Percentiles rank a stretch among this genome's conserved stretches.
Evolutionary conservation across 2,888 invertebrate species (phyloP).

Genomic region (Mythimna pallens): DNA sequence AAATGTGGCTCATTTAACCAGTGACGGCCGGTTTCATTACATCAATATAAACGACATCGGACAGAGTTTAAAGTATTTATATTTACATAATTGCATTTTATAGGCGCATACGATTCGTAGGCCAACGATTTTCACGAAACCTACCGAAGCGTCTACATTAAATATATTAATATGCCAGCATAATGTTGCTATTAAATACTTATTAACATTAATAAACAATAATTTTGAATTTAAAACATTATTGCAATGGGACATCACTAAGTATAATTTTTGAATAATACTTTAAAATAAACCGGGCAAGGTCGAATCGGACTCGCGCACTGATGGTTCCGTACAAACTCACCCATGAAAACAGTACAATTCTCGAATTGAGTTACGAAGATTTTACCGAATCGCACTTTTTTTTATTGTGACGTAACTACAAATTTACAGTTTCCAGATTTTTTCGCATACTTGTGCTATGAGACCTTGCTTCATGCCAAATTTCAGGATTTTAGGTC

Average conservation of each 20-base stretch:
- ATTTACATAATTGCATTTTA: constrained; percentile 65
- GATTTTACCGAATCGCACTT: no score
- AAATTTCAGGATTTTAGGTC: no score
- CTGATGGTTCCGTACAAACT: no score
- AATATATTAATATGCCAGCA: constrained; percentile 31
- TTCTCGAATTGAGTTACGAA: no score
- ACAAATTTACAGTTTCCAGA: no score
- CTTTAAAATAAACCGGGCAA: background rate
- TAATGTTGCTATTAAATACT: constrained; percentile 46
- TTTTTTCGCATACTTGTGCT: no score
- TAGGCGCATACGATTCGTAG: constrained; percentile 43
- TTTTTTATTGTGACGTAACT: no score
- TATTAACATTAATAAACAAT: constrained; percentile 68
- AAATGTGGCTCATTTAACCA: constrained; percentile 48
- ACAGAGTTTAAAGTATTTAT: constrained; percentile 60
- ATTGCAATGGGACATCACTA: constrained; percentile 36
- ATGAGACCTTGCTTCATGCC: no score
- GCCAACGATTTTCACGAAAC: constrained; percentile 33
- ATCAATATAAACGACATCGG: constrained; percentile 59
- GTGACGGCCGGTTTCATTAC: constrained; percentile 56
- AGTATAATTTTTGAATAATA: constrained; percentile 19
- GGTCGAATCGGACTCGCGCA: no score
- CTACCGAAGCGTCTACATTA: constrained; percentile 19
- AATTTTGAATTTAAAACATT: constrained; percentile 40
- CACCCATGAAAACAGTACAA: no score